Conservation (phyloP, 2,888 invertebrate genomes). For the Gortyna flavago region DNA sequence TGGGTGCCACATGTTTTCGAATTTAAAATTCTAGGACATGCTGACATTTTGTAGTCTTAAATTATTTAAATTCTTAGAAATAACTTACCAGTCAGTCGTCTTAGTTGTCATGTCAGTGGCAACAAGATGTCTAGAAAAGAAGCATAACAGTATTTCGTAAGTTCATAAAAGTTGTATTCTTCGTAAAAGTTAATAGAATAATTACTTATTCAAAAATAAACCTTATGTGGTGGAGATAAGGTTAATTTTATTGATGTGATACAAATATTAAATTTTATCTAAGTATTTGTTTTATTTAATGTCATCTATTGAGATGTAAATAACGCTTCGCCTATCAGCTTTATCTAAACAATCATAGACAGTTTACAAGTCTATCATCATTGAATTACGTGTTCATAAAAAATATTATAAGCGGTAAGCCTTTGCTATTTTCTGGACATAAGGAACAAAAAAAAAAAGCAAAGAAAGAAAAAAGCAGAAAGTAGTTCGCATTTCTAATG, state of each 20-base stretch:
- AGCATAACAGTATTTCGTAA: neutral
- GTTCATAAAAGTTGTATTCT: neutral
- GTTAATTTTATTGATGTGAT: neutral
- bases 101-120: neutral
- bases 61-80: neutral
- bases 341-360: conserved; percentile 1
- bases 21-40: too few relatives aligned
- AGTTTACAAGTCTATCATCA: neutral
- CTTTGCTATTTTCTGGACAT: neutral
- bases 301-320: conserved; percentile 15
- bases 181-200: neutral
- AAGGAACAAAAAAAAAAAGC: neutral
- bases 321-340: conserved; percentile 7
- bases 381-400: neutral
- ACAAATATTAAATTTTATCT: conserved; percentile 10
- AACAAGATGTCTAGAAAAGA: neutral
- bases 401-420: too few relatives aligned
- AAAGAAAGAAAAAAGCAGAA: neutral
- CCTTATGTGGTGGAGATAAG: neutral
- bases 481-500: neutral
- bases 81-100: too few relatives aligned
- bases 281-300: conserved; percentile 37
- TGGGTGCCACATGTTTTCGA: too few relatives aligned
- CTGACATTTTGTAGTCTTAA: neutral
- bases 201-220: conserved; percentile 13